Percentiles rank a stretch among this genome's conserved stretches.
Conservation (phyloP, 1,140 invertebrate species). For the Psilanteris sp. region DNA sequence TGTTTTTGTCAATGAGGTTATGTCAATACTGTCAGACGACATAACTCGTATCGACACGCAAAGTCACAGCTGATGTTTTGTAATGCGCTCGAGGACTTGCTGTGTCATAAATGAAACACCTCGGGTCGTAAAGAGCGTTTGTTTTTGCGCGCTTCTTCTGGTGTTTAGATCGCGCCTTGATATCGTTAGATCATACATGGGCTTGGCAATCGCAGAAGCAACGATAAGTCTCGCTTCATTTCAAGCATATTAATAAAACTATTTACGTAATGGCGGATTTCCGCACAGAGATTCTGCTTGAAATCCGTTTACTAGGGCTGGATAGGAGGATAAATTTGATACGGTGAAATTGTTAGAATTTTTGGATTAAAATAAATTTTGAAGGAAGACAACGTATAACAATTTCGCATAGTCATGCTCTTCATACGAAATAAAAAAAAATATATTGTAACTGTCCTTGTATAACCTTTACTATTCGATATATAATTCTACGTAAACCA, state of each 20-base stretch:
- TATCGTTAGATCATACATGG: conserved; percentile 72
- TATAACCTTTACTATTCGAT: too few relatives aligned
- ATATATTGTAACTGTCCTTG: too few relatives aligned
- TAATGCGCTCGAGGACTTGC: neutral
- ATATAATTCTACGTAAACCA: too few relatives aligned
- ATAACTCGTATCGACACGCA: conserved; percentile 24
- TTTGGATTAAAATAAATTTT: too few relatives aligned
- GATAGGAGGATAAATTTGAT: too few relatives aligned
- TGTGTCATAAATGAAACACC: conserved; percentile 30
- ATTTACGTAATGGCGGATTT: conserved; percentile 58
- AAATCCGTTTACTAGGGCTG: too few relatives aligned
- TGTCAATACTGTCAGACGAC: conserved; percentile 5
- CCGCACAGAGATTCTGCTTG: conserved; percentile 35
- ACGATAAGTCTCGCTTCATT: conserved; percentile 70
- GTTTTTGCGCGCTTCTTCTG: conserved; percentile 31
- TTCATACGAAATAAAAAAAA: too few relatives aligned
- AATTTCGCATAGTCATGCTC: too few relatives aligned
- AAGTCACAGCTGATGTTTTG: conserved; percentile 1
- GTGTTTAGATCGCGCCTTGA: conserved; percentile 28
- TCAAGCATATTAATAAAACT: conserved; percentile 73
- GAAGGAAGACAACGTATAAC: too few relatives aligned
- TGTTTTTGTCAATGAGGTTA: too few relatives aligned
- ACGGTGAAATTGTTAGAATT: too few relatives aligned
- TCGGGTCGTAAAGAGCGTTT: conserved; percentile 37
- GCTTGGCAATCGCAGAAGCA: conserved; percentile 68